Base-by-base conservation (phyloP, 2,113 vertebrate genomes). In the Odocoileus hemionus region DNA sequence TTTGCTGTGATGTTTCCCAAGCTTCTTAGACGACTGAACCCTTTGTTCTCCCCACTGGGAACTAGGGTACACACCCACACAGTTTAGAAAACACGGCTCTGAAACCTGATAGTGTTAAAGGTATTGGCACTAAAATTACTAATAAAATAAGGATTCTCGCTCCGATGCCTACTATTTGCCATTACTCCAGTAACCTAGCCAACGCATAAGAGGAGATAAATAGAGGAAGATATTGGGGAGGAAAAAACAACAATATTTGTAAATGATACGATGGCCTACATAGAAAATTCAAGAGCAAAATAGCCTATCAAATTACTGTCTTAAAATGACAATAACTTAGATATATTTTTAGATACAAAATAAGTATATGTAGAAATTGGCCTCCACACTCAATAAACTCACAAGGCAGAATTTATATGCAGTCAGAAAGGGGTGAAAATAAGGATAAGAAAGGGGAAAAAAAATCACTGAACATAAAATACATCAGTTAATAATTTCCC, bases 271-370 rank as follows among this genome's bases (percentile, higher is more conserved):
- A 70, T 50, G 88, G 11, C 6, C 33, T 83, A 80, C 21, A 67
- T 39, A 82, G 74, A 95, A 94, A 95, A 88, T n/a, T 89, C 84
- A 89, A 96, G n/a, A 58, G 43, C 39, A 88, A 95, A 3, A 79
- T 25, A 76, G 70, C 82, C 30, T 80, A 78, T 93, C 36, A 86
- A 80, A 96, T 52, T 36, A 33, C 17, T 79, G 94, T 45, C 17
- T 95, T 45, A 86, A 93, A 80, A 76, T 11, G n/a, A 43, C 2
- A 95, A 10, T 84, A 93, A n/a, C 8, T 87, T 85, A 86, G 17
- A 86, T 33, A 82, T 43, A 67, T 76, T 57, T 3, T 89, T 84
- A 92, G 25, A 58, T 74, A 86, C 12, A 92, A 90, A 96, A 50
- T 61, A 85, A 70, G 7, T 61, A 84, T 78, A 0, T 52, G 14